A percentile compares a stretch with the other conserved stretches of the same genome.
These are phyloP conservation scores for Parochlus steinenii DNA, from an alignment of 2,888 invertebrate genomes.

Conservation along the genomic window DNA sequence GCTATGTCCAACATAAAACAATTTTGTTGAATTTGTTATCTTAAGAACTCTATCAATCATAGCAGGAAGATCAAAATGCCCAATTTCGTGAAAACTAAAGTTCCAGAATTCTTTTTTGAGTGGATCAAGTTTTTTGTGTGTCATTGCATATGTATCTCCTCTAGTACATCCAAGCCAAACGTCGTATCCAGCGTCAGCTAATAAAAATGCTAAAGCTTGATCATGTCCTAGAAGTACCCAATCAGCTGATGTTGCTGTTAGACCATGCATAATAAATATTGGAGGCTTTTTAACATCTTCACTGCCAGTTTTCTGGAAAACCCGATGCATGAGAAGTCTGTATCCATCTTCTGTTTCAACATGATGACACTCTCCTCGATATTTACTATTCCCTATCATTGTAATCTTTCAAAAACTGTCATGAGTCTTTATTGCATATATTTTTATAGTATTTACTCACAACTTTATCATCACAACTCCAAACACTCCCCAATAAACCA, in stretches of 20 bases:
- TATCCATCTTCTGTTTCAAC: conserved; percentile 53
- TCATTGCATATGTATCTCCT: conserved; percentile 3
- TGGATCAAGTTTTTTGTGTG: conserved; percentile 3
- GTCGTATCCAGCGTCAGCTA: neutral
- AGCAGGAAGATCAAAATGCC: conserved; percentile 1
- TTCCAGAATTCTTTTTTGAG: conserved; percentile 2
- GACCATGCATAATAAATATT: conserved; percentile 43
- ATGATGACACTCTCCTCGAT: conserved; percentile 37
- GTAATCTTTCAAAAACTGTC: neutral
- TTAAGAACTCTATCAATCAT: neutral
- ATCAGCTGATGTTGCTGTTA: conserved; percentile 46
- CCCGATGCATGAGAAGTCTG: conserved; percentile 48
- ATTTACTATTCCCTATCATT: conserved; percentile 24
- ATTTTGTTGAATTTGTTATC: neutral
- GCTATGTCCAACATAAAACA: conserved; percentile 4
- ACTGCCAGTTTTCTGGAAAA: conserved; percentile 29
- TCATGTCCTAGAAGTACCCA: conserved; percentile 49
- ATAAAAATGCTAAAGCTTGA: conserved; percentile 28
- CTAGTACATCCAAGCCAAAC: conserved; percentile 1
- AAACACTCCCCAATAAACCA: too few species aligned
- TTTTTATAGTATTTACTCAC: too few species aligned
- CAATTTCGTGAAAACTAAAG: conserved; percentile 8
- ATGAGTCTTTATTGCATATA: neutral
- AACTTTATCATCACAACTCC: too few species aligned
- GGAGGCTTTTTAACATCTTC: conserved; percentile 25